Base-by-base conservation (phyloP, 2,888 invertebrate genomes). In the Tinea trinotella region DNA sequence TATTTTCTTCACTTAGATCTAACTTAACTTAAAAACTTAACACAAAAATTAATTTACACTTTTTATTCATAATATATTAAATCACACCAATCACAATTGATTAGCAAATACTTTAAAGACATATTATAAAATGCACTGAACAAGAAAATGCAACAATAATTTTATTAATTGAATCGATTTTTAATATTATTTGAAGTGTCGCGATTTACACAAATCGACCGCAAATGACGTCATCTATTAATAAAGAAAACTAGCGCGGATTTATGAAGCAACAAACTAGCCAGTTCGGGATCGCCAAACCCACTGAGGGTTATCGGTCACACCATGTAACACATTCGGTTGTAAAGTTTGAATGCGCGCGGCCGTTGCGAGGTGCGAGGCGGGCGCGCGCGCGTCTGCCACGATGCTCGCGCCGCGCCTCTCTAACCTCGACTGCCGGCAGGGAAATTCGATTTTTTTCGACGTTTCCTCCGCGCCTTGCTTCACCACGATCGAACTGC, bases 381-480 rank as follows among this genome's bases (percentile, higher is more conserved):
- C 76, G 76, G 79, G 76, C 71, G 81, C 75, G 77, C 75, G 74
- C 63, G 64, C 65, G 69, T 76, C 76, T 76, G 79, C 72, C 48
- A 54, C 54, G 22, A 60, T 79, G 75, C 69, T 70, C 62, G 76
- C 84, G 79, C 78, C 80, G 70, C 84, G 84, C 82, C 84, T 81
- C 80, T 82, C 77, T 69, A 71, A 66, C 72, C 73, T 71, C 82
- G 80, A 84, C 85, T 85, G 85, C 74, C 82, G 81, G 70, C 80
- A 76, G 80, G 81, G 76, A 81, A 34, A 15, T 53, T 46, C 83
- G 84, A 84, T 84, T 85, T 84, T 84, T 83, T 79, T 81, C 82
- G 82, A 82, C 83, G 78, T 83, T 82, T 84, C 81, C 83, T 82
- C 84, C 84, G 81, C 84, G 79, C 84, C 84, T 84, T 76, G 72